These are phyloP conservation scores for Platorchestia sp. DNA, from an alignment of 1,140 invertebrate genomes.

Conservation along the genomic window DNA sequence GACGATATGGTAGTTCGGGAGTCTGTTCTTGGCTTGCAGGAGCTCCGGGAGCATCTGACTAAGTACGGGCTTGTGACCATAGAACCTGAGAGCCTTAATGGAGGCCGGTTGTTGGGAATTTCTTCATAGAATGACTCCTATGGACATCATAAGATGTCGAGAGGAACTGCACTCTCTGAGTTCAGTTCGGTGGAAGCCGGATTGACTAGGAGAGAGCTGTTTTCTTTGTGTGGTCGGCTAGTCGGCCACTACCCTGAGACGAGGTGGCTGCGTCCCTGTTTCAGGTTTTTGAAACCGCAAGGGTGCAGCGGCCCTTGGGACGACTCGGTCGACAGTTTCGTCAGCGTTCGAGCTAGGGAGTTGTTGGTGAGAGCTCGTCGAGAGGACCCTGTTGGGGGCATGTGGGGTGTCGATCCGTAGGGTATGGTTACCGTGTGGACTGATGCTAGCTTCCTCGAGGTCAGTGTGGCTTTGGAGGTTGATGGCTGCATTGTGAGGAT, in stretches of 20 bases:
- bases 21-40: not conserved
- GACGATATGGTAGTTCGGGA: not conserved
- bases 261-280: not conserved
- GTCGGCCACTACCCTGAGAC: not conserved
- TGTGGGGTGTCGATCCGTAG: not conserved
- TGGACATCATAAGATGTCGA: not conserved
- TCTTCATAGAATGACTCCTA: not conserved
- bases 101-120: not conserved
- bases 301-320: not conserved
- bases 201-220: not conserved
- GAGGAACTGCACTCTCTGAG: not conserved
- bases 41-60: not conserved
- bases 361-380: not conserved
- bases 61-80: not conserved
- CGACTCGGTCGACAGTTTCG: not conserved
- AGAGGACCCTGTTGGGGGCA: not conserved
- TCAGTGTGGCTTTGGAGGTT: constrained; percentile 26
- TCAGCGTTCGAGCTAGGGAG: not conserved
- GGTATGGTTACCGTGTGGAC: not conserved
- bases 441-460: not conserved
- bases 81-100: not conserved
- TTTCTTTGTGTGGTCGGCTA: constrained; percentile 1
- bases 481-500: constrained; percentile 55
- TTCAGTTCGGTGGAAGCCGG: not conserved
- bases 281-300: not conserved